Conservation (phyloP, 2,797 vertebrate genomes). For the Acanthopagrus latus region DNA sequence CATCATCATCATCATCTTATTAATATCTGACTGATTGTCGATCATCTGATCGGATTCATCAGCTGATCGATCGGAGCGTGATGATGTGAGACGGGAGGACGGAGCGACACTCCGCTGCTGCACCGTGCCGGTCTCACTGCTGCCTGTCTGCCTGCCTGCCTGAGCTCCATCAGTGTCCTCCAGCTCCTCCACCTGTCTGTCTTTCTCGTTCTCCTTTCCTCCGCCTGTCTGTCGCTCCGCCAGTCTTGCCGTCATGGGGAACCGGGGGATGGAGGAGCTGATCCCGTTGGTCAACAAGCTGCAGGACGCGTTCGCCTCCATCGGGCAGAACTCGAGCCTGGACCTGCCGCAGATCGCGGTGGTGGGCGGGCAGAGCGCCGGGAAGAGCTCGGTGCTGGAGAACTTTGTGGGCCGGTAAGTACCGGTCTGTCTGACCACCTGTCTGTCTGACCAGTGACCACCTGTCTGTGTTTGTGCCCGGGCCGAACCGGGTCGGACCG, state of each 20-base stretch:
- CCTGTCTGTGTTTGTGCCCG: background rate
- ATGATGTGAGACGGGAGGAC: conserved; percentile 18
- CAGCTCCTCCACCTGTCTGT: too few relatives aligned
- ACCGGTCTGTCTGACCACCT: background rate
- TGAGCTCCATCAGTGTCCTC: too few relatives aligned
- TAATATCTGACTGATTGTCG: background rate
- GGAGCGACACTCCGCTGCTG: conserved; percentile 14
- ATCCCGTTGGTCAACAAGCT: conserved; percentile 94
- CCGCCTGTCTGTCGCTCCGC: background rate
- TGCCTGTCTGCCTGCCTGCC: background rate
- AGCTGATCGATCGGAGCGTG: background rate
- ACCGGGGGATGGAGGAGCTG: conserved; percentile 96
- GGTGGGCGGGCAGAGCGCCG: conserved; percentile 96
- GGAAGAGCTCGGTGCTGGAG: conserved; percentile 96
- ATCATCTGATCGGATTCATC: background rate
- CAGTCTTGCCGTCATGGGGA: conserved; percentile 86
- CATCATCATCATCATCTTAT: conserved; percentile 5
- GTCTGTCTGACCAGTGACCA: too few relatives aligned
- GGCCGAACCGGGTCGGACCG: background rate
- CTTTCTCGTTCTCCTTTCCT: background rate
- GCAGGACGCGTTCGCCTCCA: conserved; percentile 94
- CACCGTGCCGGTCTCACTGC: background rate
- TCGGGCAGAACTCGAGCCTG: conserved; percentile 93
- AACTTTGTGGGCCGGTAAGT: conserved; percentile 95
- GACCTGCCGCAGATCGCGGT: conserved; percentile 98